Evolutionary conservation across 2,888 invertebrate genomes (phyloP).

Genomic region (Podabrus alpinus): DNA sequence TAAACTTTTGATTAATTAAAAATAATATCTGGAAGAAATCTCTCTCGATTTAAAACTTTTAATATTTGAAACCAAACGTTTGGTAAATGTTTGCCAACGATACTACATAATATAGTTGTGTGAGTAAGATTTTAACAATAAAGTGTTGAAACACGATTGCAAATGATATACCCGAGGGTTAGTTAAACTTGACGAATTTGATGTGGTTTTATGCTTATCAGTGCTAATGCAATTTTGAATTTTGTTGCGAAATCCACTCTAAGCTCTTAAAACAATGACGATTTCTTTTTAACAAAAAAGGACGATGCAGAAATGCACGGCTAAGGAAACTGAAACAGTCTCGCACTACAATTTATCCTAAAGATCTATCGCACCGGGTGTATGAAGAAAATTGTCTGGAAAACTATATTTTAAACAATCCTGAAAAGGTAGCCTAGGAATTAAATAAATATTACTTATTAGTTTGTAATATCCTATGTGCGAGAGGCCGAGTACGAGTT

Average conservation of each 20-base stretch:
- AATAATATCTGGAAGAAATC: too few species aligned
- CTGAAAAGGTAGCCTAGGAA: too few species aligned
- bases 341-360: neutral
- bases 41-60: neutral
- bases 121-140: neutral
- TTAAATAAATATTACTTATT: too few species aligned
- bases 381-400: neutral
- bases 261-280: neutral
- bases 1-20: too few species aligned
- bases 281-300: neutral
- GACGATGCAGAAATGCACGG: neutral
- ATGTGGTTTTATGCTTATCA: neutral
- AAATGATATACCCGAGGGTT: neutral
- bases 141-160: neutral
- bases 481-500: too few species aligned
- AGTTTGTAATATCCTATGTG: too few species aligned
- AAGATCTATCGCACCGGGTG: neutral
- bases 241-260: neutral
- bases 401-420: neutral
- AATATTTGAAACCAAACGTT: neutral
- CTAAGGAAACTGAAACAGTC: neutral
- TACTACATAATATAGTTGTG: neutral
- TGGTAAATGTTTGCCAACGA: neutral
- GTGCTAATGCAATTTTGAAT: neutral
- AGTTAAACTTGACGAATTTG: neutral